Evolutionary conservation across 1,140 invertebrate species (phyloP).

Genomic region (Brachionus koreanus): DNA sequence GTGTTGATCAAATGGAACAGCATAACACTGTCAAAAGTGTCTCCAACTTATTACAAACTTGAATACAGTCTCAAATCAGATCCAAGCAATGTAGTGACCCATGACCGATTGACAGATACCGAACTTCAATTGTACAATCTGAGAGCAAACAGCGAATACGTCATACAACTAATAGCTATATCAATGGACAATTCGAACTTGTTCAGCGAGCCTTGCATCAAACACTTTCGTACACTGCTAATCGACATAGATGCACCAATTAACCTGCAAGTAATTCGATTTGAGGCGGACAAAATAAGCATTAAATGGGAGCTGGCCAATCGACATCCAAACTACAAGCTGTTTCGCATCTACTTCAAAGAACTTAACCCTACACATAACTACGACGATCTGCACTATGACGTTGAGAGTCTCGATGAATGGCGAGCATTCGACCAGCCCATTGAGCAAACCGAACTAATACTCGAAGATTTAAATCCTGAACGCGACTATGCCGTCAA

Average conservation of each 20-base stretch:
- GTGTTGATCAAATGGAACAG: conserved; percentile 25
- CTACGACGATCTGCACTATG: neutral
- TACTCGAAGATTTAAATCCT: neutral
- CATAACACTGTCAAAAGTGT: neutral
- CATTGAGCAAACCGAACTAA: neutral
- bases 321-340: neutral
- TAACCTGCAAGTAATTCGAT: neutral
- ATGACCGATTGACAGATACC: neutral
- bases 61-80: neutral
- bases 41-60: conserved; percentile 27
- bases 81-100: neutral
- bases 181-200: neutral
- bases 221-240: conserved; percentile 1
- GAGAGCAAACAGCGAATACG: conserved; percentile 16
- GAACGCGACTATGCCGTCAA: conserved; percentile 16
- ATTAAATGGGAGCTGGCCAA: conserved; percentile 12
- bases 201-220: neutral
- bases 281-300: conserved; percentile 19
- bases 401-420: neutral
- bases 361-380: neutral
- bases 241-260: neutral
- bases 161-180: neutral
- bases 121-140: conserved; percentile 16
- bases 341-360: neutral
- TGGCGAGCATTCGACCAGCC: conserved; percentile 10